phyloP scores from a whole-genome alignment of 2,797 vertebrate genomes.

The Gastrophryne carolinensis region DNA sequence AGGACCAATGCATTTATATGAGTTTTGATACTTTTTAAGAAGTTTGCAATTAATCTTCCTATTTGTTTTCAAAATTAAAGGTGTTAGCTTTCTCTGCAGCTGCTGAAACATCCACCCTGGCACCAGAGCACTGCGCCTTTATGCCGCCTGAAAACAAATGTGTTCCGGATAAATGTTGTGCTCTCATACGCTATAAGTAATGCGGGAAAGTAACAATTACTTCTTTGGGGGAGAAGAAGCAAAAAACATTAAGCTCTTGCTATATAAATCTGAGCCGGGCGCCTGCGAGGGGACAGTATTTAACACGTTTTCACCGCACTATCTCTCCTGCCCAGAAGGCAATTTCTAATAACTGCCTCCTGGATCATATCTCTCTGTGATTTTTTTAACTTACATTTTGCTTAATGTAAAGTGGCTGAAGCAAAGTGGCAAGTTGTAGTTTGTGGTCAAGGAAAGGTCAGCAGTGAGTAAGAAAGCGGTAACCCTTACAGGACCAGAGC shows the following conservation, averaged over 20 bases:
- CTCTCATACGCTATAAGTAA: slow-evolving; percentile 38
- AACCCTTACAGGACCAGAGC: too few relatives aligned
- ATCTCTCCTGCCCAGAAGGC: slow-evolving; percentile 22
- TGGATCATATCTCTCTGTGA: slow-evolving; percentile 54
- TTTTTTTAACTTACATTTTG: slow-evolving; percentile 56
- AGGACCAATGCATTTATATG: too few relatives aligned
- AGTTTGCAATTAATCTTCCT: too few relatives aligned
- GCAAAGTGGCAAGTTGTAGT: too few relatives aligned
- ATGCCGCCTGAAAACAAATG: slow-evolving; percentile 27
- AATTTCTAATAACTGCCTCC: neutral
- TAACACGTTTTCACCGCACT: slow-evolving; percentile 15
- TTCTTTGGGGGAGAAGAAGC: slow-evolving; percentile 18
- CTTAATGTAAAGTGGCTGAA: neutral
- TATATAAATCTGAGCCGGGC: slow-evolving; percentile 25
- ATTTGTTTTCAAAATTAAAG: too few relatives aligned
- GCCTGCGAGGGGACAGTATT: neutral
- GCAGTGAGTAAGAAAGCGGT: too few relatives aligned
- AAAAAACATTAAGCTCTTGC: slow-evolving; percentile 6
- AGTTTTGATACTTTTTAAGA: too few relatives aligned
- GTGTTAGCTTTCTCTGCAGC: too few relatives aligned
- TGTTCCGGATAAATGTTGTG: slow-evolving; percentile 28
- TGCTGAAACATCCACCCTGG: too few relatives aligned
- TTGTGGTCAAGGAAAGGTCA: too few relatives aligned
- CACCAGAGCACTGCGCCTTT: too few relatives aligned
- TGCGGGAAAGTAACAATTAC: slow-evolving; percentile 33